Evolutionary conservation across 2,797 vertebrate species (phyloP), one percentile per base, ranked within the genome.

Genomic region (Chrysolophus pictus): DNA sequence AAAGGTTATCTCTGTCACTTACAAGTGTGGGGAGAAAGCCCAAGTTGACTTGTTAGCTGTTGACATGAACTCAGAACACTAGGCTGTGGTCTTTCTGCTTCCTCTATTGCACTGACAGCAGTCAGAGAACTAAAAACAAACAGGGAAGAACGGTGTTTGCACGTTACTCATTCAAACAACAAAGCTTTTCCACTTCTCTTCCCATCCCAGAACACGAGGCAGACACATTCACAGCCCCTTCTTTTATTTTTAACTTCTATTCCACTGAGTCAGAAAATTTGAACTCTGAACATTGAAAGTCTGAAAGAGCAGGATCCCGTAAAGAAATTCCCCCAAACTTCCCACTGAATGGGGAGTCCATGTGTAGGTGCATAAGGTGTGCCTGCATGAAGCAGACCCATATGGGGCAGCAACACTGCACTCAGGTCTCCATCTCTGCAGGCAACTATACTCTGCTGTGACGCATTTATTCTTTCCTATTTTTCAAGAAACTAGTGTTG

Each of bases 221-320:
- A 55, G 14, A 72, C 2, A 17, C 55, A 13, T 47, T 81, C 67
- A 81, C 10, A 31, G 5, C 3, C 11, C 5, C 1, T 5, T 28
- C 39, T 18, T 62, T 75, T 90, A 78, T 85, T 85, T 94, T 89
- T 84, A 91, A 53, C 31, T 73, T 60, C 31, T 84, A 9, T 86
- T 86, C 73, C 87, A 84, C 42, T 88, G 85, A 91, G 21, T 63
- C 90, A 74, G 83, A 80, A 37, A 33, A 39, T 63, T 56, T 16
- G 26, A 47, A 58, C 18, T 82, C 39, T 77, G 16, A 82, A 72
- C n/a, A 37, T 17, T 72, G 13, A 23, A 22, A 75, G 39, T 63
- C 19, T 78, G 46, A 93, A 81, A 87, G 79, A 49, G 28, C 33
- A 58, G 41, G 9, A 89, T 7, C 6, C 29, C 55, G 42, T 0